Base-by-base conservation (phyloP, 23 tunicate genomes). In the Halocynthia roretzi region DNA sequence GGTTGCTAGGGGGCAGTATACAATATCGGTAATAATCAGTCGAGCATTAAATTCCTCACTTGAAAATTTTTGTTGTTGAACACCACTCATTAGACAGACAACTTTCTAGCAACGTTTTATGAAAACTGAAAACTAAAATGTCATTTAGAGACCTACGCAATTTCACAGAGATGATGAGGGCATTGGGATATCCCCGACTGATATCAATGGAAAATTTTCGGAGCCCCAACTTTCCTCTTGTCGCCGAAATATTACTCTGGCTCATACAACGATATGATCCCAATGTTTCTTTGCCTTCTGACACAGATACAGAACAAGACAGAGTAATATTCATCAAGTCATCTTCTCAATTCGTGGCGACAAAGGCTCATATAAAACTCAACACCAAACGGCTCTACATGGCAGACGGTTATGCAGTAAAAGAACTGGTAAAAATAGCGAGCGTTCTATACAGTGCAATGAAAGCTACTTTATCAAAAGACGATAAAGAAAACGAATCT, bases 351-450 rank as follows among this genome's bases (percentile, higher is more conserved):
- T 87, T 84, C 57, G 81, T 94, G 60, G 95, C 94, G 0, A 94
- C 96, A 7, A 94, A 88, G 68, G 86, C 88, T 40, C 96, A 94
- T 57, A 81, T 94, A 11, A 87, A 85, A 75, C 83, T 94, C 23
- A 94, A 94, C 70, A 94, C 99, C 15, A 94, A 94, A 81, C 76
- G 96, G 12, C 76, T 94, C 52, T 94, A 94, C 68, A 88, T 87
- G 94, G 99, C 99, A 8, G 99, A 94, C 72, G 99, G 99, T 14
- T 94, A 94, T 77, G 91, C 99, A 5, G 99, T 94, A 54, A 94
- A 94, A 70, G 99, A 94, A 66, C 67, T 94, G 78, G 75, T 94
- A 1, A 94, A 94, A 72, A 77, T 94, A 7, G 82, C 94, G 7
- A 63, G 86, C 44, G 76, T 94, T 7, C 76, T 94, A 0, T 84